Evolutionary conservation across 2,888 invertebrate genomes (phyloP).

Genomic region (Trichacis sp.): DNA sequence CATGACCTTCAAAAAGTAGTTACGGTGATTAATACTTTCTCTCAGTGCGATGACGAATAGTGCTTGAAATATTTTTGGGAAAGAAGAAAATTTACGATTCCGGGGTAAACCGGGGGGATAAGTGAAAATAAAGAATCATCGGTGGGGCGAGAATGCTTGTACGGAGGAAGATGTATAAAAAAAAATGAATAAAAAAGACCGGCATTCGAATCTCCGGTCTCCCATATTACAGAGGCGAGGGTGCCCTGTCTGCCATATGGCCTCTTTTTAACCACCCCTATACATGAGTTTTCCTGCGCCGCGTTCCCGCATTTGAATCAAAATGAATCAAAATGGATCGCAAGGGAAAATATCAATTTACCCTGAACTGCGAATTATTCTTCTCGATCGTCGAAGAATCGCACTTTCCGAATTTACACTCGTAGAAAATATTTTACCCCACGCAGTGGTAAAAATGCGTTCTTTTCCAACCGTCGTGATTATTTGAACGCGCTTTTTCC

Average conservation of each 20-base stretch:
- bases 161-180: constrained; percentile 33
- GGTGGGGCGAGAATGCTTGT: constrained; percentile 18
- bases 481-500: too few species aligned
- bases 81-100: constrained; percentile 24
- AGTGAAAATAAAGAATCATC: constrained; percentile 31
- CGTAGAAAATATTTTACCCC: too few species aligned
- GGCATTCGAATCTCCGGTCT: constrained; percentile 53
- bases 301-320: constrained; percentile 11
- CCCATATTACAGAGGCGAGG: constrained; percentile 53
- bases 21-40: too few species aligned
- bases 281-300: constrained; percentile 16
- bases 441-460: too few species aligned
- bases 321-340: background rate
- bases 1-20: too few species aligned
- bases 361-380: background rate
- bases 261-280: constrained; percentile 49
- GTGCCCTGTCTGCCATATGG: constrained; percentile 62
- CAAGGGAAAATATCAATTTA: background rate
- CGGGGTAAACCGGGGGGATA: constrained; percentile 24
- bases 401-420: too few species aligned
- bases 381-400: too few species aligned
- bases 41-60: too few species aligned
- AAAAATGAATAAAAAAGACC: constrained; percentile 40
- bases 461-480: too few species aligned
- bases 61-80: constrained; percentile 2